A percentile compares a stretch with the other conserved stretches of the same genome.
phyloP scores from a whole-genome alignment of 1,140 invertebrate species.

The Drosophila nigrodunni region DNA sequence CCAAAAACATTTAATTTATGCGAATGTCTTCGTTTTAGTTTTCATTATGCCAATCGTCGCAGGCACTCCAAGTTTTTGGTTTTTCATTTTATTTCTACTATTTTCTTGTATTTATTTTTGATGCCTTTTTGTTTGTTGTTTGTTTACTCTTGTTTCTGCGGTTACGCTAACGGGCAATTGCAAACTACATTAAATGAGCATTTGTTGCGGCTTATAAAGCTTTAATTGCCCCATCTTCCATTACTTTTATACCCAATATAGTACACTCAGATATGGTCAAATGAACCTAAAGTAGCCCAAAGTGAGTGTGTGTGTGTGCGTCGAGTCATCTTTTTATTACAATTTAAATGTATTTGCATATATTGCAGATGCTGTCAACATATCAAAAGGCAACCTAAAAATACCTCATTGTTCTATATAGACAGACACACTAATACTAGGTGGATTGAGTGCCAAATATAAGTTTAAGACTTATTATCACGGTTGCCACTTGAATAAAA shows the following conservation, averaged over 20 bases:
- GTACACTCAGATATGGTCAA: neutral
- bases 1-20: slow-evolving; percentile 55
- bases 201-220: slow-evolving; percentile 55
- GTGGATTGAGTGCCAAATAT: slow-evolving; percentile 44
- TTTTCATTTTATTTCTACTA: neutral
- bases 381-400: slow-evolving; percentile 47
- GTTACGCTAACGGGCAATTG: slow-evolving; percentile 56
- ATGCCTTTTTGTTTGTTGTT: slow-evolving; percentile 43
- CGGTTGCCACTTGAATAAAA: neutral
- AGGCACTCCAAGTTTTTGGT: slow-evolving; percentile 35
- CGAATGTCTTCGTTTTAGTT: slow-evolving; percentile 49
- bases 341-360: slow-evolving; percentile 56
- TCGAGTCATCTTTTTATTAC: slow-evolving; percentile 45
- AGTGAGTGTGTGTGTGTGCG: slow-evolving; percentile 5
- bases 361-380: slow-evolving; percentile 20
- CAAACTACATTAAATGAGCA: slow-evolving; percentile 67
- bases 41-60: slow-evolving; percentile 47
- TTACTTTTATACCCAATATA: neutral
- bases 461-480: neutral
- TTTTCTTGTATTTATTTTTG: slow-evolving; percentile 9
- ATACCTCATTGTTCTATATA: slow-evolving; percentile 42
- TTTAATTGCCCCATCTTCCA: slow-evolving; percentile 51
- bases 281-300: neutral
- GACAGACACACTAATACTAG: neutral
- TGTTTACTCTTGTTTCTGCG: slow-evolving; percentile 18